Base-by-base conservation (phyloP, 2,113 vertebrate species). In the Elgaria multicarinata region DNA sequence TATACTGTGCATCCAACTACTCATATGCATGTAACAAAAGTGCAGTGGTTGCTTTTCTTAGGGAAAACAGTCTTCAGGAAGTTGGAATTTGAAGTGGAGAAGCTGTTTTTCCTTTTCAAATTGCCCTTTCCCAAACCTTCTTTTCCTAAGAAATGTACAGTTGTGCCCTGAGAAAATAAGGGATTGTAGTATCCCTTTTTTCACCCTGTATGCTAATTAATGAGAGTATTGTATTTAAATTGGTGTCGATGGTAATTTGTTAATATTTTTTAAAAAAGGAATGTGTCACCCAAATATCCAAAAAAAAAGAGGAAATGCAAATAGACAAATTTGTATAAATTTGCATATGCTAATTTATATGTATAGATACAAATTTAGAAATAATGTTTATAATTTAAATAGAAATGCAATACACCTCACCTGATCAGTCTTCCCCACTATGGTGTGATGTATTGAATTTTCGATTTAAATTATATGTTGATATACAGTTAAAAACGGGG, bases 171-270 rank as follows among this genome's bases (percentile, higher is more conserved):
- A 44, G 39, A 55, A 53, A 53, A 79, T 79, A n/a, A 26, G 44
- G 72, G 39, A 33, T 33, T 82, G 0, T 75, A 42, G 20, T 58
- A 0, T 84, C 82, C 66, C 31, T 76, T 3, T 88, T 24, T 80
- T 92, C 3, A 88, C 42, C n/a, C n/a, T 50, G 18, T 22, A 71
- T n/a, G 20, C 62, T 90, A 69, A 71, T 93, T 79, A 74, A 83
- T 1, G 39, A 76, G 50, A 83, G 90, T 83, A 86, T 89, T 92
- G 88, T 86, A 91, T 42, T 62, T 75, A 8, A 20, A 36, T 36
- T 36, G n/a, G n/a, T 36, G 22, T 44, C 42, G 3, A 8, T 1
- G 7, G 24, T 3, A 9, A 13, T 13, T 13, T 71, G 13, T 2
- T 2, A 71, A n/a, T n/a, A n/a, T n/a, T n/a, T n/a, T n/a, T n/a